phyloP scores from a whole-genome alignment of 53 echinoderm and acorn worm genomes.

The Crossaster papposus region DNA sequence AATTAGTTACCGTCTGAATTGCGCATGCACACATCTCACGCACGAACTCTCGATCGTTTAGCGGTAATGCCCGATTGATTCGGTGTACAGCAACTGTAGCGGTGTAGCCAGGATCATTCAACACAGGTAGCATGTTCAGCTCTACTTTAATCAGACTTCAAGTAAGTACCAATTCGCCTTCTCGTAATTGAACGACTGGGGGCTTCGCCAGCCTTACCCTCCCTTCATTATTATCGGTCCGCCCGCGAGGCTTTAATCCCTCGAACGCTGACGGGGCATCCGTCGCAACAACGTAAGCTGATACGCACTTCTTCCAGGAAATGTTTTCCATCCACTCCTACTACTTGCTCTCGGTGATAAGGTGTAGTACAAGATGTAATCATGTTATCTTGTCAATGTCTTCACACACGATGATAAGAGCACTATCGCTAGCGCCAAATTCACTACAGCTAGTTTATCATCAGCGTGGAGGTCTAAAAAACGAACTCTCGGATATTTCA shows the following conservation, averaged over 20 bases:
- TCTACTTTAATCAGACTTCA: neutral
- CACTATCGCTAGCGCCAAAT: neutral
- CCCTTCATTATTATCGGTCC: neutral
- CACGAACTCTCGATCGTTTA: neutral
- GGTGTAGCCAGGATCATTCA: neutral
- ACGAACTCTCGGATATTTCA: neutral
- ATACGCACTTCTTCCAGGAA: constrained; percentile 4
- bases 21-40: neutral
- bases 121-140: neutral
- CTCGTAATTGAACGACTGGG: neutral
- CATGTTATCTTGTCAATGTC: neutral
- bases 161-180: constrained; percentile 10
- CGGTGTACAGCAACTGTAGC: neutral
- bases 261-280: neutral
- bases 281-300: neutral
- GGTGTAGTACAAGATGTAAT: neutral
- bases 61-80: neutral
- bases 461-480: neutral
- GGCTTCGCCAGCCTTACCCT: neutral
- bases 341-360: neutral
- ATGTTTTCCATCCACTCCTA: neutral
- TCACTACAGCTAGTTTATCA: neutral
- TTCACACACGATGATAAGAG: neutral
- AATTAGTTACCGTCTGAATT: neutral
- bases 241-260: neutral